Percentiles rank a stretch among this genome's conserved stretches.
phyloP scores from a whole-genome alignment of 2,888 invertebrate species.

The Brenthis ino region DNA sequence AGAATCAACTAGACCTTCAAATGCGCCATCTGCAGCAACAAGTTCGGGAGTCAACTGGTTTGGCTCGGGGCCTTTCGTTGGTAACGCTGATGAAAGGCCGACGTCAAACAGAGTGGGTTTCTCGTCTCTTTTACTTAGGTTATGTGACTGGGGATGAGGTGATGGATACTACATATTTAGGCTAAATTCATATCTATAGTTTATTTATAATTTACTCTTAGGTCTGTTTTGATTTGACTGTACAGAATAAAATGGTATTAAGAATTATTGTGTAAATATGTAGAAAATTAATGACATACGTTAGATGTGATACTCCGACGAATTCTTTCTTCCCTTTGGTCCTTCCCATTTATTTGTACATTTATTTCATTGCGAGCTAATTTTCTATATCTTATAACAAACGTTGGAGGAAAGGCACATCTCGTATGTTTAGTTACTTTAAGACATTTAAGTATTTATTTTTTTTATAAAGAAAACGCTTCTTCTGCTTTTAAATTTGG shows the following conservation, averaged over 20 bases:
- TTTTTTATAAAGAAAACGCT: conserved; percentile 18
- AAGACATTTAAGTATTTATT: conserved; percentile 27
- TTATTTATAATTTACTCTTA: conserved; percentile 40
- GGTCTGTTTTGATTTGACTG: conserved; percentile 30
- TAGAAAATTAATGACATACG: conserved; percentile 26
- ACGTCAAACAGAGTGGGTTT: conserved; percentile 78
- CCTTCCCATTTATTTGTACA: conserved; percentile 11
- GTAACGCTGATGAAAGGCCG: conserved; percentile 72
- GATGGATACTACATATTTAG: conserved; percentile 57
- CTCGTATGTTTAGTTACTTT: conserved; percentile 9
- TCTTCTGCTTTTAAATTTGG: conserved; percentile 17
- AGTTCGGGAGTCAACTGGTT: conserved; percentile 71
- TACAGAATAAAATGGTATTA: conserved; percentile 32
- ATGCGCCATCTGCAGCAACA: conserved; percentile 56
- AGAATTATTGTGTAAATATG: conserved; percentile 33
- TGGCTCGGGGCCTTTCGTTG: conserved; percentile 78
- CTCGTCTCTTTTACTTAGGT: conserved; percentile 70
- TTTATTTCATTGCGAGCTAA: conserved; percentile 13
- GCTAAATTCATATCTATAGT: conserved; percentile 56
- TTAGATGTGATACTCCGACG: conserved; percentile 17
- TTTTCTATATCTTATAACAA: background rate
- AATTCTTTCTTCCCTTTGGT: background rate
- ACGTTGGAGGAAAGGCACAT: conserved; percentile 7
- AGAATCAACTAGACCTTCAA: conserved; percentile 53
- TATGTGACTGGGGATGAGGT: conserved; percentile 78